Evolutionary conservation across 2,888 invertebrate genomes (phyloP).

Genomic region (Amorpha juglandis): DNA sequence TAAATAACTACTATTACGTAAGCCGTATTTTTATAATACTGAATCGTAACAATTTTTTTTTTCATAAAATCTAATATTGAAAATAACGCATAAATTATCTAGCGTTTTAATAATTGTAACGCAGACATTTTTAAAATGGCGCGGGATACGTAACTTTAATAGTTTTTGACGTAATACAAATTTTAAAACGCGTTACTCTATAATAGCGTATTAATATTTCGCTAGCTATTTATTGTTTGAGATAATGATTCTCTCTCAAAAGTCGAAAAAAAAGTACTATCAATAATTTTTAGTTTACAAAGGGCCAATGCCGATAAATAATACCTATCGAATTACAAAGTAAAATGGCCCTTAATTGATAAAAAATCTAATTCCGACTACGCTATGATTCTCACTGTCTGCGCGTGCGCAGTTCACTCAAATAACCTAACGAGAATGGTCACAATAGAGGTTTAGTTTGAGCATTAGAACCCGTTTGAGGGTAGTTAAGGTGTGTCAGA

Average conservation of each 20-base stretch:
- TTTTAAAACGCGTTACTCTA: conserved; percentile 27
- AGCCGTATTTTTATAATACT: conserved; percentile 40
- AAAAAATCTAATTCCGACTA: conserved; percentile 32
- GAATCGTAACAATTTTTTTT: conserved; percentile 41
- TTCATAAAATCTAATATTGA: conserved; percentile 31
- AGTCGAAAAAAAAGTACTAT: conserved; percentile 27
- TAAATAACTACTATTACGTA: conserved; percentile 27
- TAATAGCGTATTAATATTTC: conserved; percentile 37
- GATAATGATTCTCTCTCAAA: conserved; percentile 57
- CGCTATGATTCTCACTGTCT: conserved; percentile 64
- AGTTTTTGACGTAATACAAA: conserved; percentile 9
- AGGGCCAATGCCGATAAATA: conserved; percentile 15
- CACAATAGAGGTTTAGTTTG: conserved; percentile 32
- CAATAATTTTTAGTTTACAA: conserved; percentile 23
- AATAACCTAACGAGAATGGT: conserved; percentile 16
- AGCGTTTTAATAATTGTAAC: conserved; percentile 13
- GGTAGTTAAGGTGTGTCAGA: not conserved
- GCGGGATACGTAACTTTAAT: conserved; percentile 6
- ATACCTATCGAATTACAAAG: conserved; percentile 3
- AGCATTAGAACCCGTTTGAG: conserved; percentile 32
- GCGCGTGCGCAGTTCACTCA: conserved; percentile 20
- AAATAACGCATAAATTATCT: conserved; percentile 9
- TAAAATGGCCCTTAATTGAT: conserved; percentile 23
- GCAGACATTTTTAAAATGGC: conserved; percentile 20
- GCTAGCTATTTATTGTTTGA: conserved; percentile 51